Conservation (phyloP, 2,113 vertebrate species). For the Coptodon bakossiorum region DNA sequence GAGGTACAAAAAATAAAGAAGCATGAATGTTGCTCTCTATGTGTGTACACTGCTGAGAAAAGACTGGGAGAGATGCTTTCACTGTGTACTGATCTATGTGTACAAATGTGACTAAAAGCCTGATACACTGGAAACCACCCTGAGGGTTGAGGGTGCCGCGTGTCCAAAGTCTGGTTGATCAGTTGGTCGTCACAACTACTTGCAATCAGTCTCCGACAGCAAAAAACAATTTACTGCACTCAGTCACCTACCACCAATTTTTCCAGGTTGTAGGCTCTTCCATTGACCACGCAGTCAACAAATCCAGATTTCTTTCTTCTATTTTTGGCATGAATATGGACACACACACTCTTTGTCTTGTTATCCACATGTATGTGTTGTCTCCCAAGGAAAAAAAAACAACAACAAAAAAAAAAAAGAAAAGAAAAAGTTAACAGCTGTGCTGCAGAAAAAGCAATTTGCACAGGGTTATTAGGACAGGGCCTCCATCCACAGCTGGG, state of each 20-base stretch:
- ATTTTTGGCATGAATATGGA: background rate
- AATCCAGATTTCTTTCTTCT: background rate
- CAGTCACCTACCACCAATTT: background rate
- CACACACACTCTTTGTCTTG: background rate
- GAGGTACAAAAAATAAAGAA: background rate
- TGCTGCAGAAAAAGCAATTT: constrained; percentile 43
- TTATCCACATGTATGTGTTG: background rate
- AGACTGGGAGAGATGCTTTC: background rate
- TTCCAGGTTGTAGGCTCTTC: background rate
- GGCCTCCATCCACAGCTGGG: constrained; percentile 50
- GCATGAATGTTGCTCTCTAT: background rate
- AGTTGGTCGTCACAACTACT: background rate
- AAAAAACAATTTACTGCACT: background rate
- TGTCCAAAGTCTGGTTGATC: background rate
- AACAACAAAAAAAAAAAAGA: background rate
- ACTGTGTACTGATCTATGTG: background rate
- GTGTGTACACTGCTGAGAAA: background rate
- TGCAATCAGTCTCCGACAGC: background rate
- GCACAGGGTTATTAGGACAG: constrained; percentile 44
- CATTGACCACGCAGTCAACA: background rate
- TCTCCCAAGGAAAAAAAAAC: background rate
- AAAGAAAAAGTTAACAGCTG: constrained; percentile 43
- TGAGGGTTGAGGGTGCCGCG: background rate
- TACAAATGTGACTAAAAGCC: background rate
- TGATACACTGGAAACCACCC: background rate